Conservation (phyloP, 2,113 vertebrate species). For the Lota lota region DNA sequence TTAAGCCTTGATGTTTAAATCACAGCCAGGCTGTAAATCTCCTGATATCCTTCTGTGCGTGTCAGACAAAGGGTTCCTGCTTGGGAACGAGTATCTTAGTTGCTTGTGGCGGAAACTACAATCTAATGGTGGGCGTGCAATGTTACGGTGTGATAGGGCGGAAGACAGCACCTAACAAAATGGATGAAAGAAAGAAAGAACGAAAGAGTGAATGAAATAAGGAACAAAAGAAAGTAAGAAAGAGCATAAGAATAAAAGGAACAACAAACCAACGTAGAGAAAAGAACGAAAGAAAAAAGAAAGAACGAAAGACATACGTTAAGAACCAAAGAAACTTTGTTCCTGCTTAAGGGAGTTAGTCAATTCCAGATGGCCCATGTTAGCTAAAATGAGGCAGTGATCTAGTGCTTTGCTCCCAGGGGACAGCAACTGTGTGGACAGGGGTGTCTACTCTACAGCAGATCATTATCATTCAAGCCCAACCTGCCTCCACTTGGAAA, state of each 20-base stretch:
- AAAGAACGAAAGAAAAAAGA: too few species aligned
- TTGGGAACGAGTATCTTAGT: slow-evolving; percentile 54
- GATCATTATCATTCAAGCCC: too few species aligned
- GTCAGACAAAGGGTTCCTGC: slow-evolving; percentile 61
- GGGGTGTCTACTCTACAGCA: too few species aligned
- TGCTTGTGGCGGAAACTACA: slow-evolving; percentile 34
- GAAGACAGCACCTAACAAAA: slow-evolving; percentile 27
- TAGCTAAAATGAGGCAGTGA: too few species aligned
- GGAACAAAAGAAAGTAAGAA: too few species aligned
- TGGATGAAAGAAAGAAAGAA: slow-evolving; percentile 3
- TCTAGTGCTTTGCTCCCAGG: too few species aligned
- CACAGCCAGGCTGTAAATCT: slow-evolving; percentile 64
- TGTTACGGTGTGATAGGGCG: slow-evolving; percentile 8
- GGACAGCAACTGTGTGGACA: too few species aligned
- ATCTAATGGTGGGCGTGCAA: slow-evolving; percentile 27
- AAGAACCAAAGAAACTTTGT: too few species aligned
- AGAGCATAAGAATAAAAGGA: slow-evolving; percentile 7
- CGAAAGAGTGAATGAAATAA: slow-evolving; percentile 14
- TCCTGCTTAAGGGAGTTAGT: slow-evolving; percentile 2
- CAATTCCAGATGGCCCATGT: too few species aligned
- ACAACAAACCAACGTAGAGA: too few species aligned
- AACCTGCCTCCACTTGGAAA: too few species aligned
- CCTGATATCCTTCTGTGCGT: slow-evolving; percentile 66
- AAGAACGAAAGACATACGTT: slow-evolving; percentile 1
- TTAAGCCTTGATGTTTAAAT: slow-evolving; percentile 75